Percentiles rank a stretch among this genome's conserved stretches.
Conservation (phyloP, 2,888 invertebrate species). For the Amiota minor region DNA sequence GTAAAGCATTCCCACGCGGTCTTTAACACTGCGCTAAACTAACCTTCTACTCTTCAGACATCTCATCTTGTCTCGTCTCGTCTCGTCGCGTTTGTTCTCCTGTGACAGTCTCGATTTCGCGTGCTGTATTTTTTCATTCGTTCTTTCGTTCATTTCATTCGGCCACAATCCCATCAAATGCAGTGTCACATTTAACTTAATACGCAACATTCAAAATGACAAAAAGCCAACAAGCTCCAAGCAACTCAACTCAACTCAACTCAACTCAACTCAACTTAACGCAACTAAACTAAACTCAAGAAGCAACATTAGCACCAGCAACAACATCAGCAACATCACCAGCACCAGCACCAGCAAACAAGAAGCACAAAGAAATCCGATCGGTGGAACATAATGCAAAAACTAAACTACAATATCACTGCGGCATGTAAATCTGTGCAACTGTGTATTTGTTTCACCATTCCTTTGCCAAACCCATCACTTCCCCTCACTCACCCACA, state of each 20-base stretch:
- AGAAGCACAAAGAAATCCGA: conserved; percentile 19
- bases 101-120: conserved; percentile 4
- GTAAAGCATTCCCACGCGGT: no score
- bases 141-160: conserved; percentile 9
- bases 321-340: background rate
- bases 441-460: no score
- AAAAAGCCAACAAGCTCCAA: conserved; percentile 68
- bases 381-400: background rate
- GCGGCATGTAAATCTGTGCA: background rate
- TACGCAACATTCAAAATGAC: conserved; percentile 66
- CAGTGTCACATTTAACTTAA: conserved; percentile 67
- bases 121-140: conserved; percentile 4
- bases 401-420: no score
- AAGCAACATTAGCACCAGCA: conserved; percentile 12
- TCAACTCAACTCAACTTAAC: conserved; percentile 33
- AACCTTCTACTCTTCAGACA: conserved; percentile 14
- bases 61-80: conserved; percentile 54
- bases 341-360: background rate
- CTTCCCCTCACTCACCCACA: background rate
- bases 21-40: no score
- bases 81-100: conserved; percentile 56
- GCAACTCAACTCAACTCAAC: conserved; percentile 44
- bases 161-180: conserved; percentile 49
- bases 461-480: background rate
- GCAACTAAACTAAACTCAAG: conserved; percentile 29